A percentile compares a stretch with the other conserved stretches of the same genome.
phyloP scores from a whole-genome alignment of 2,888 invertebrate species.

The Noctua pronuba region DNA sequence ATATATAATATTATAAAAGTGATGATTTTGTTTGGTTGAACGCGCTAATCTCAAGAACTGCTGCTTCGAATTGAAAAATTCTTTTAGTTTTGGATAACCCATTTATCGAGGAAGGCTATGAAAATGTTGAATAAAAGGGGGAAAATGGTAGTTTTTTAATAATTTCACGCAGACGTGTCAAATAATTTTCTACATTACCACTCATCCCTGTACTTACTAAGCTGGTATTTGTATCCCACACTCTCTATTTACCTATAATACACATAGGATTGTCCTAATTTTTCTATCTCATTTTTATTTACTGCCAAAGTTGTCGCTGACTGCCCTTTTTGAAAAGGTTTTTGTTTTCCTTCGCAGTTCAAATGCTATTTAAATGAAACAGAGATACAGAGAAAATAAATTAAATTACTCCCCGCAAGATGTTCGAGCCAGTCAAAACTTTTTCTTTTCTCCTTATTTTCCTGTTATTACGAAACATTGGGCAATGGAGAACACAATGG shows the following conservation, averaged over 20 bases:
- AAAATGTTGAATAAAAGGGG: too few species aligned
- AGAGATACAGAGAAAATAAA: slow-evolving; percentile 66
- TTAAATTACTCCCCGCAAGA: slow-evolving; percentile 66
- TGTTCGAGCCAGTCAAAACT: slow-evolving; percentile 49
- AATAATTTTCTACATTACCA: neutral
- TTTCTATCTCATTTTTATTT: slow-evolving; percentile 28
- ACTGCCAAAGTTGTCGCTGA: slow-evolving; percentile 22
- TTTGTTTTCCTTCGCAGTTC: slow-evolving; percentile 56
- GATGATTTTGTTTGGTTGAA: too few species aligned
- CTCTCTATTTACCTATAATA: neutral
- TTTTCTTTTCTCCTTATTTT: slow-evolving; percentile 57
- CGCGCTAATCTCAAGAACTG: too few species aligned
- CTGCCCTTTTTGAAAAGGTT: slow-evolving; percentile 34
- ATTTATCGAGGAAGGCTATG: too few species aligned
- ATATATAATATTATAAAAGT: too few species aligned
- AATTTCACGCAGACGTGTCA: too few species aligned
- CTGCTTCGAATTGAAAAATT: too few species aligned
- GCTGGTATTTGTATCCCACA: neutral
- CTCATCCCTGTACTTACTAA: neutral
- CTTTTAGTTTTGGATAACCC: too few species aligned
- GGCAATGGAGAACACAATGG: slow-evolving; percentile 35
- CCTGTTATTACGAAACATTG: slow-evolving; percentile 43
- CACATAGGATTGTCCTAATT: neutral
- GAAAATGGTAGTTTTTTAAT: too few species aligned
- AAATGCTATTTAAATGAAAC: slow-evolving; percentile 64